Conservation (phyloP, 2,888 invertebrate genomes). For the Scrobipalpa costella region DNA sequence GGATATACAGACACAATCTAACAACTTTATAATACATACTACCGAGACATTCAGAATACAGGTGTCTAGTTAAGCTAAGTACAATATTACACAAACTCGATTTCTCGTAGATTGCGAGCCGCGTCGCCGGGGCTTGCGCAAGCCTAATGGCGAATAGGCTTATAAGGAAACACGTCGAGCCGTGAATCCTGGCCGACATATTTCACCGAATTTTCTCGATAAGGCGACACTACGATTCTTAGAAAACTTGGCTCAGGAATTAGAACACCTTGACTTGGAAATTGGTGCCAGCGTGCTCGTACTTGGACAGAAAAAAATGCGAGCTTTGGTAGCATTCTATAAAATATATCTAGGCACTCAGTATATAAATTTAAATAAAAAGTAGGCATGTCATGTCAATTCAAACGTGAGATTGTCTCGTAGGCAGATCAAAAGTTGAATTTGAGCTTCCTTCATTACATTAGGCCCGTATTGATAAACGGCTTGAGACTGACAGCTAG, state of each 20-base stretch:
- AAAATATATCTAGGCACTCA: too few relatives aligned
- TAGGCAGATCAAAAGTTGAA: too few relatives aligned
- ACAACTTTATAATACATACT: not conserved
- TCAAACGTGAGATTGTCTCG: too few relatives aligned
- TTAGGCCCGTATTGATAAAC: too few relatives aligned
- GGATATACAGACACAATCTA: not conserved
- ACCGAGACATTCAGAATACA: not conserved
- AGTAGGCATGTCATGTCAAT: too few relatives aligned
- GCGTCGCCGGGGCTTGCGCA: slow-evolving; percentile 52
- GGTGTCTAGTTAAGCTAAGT: slow-evolving; percentile 11
- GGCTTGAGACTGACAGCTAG: too few relatives aligned
- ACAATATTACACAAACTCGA: slow-evolving; percentile 56
- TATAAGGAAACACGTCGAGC: slow-evolving; percentile 57
- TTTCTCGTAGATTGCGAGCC: slow-evolving; percentile 57
- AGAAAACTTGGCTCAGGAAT: slow-evolving; percentile 31
- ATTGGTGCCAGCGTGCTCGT: too few relatives aligned
- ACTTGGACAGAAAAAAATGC: not conserved
- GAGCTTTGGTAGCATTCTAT: not conserved
- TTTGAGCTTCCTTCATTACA: too few relatives aligned
- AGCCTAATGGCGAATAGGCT: slow-evolving; percentile 48
- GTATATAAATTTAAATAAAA: too few relatives aligned
- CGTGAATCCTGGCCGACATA: slow-evolving; percentile 47
- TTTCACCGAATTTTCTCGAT: slow-evolving; percentile 48
- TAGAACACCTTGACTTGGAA: slow-evolving; percentile 27
- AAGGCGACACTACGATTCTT: slow-evolving; percentile 36